These are phyloP conservation scores for Ips typographus DNA, from an alignment of 1,140 invertebrate species.

Conservation along the genomic window DNA sequence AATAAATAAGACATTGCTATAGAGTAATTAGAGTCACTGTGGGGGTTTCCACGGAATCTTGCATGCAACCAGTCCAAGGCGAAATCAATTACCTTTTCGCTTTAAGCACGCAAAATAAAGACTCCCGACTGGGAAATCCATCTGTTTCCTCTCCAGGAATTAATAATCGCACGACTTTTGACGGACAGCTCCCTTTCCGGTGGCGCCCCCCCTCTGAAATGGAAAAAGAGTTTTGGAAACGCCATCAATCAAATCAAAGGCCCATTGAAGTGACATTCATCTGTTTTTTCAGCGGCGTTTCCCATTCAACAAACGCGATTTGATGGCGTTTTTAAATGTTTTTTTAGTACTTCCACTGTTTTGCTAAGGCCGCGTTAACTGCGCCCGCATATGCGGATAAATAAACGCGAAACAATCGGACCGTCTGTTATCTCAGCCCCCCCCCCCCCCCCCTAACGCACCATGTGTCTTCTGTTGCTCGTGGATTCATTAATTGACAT, in stretches of 20 bases:
- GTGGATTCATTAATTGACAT: too few species aligned
- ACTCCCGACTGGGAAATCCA: constrained; percentile 13
- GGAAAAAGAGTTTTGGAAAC: background rate
- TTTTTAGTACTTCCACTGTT: constrained; percentile 27
- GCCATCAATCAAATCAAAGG: constrained; percentile 26
- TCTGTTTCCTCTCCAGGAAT: constrained; percentile 22
- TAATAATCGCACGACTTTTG: constrained; percentile 22
- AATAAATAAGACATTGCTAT: too few species aligned
- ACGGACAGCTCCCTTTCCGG: constrained; percentile 16
- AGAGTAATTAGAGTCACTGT: too few species aligned
- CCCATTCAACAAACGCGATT: constrained; percentile 23
- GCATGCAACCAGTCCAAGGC: constrained; percentile 11
- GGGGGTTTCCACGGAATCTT: background rate
- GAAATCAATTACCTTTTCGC: constrained; percentile 10
- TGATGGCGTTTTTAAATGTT: constrained; percentile 25
- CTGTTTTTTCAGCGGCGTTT: constrained; percentile 32
- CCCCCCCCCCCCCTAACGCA: background rate
- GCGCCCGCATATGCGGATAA: constrained; percentile 7
- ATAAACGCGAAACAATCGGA: constrained; percentile 20
- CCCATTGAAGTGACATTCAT: constrained; percentile 30
- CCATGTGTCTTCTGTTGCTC: background rate
- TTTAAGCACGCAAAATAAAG: constrained; percentile 15
- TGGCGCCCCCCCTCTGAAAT: constrained; percentile 11
- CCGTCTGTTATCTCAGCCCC: constrained; percentile 12
- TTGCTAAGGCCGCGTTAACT: constrained; percentile 12